Evolutionary conservation across 2,888 invertebrate genomes (phyloP).

Genomic region (Ctenicera cuprea): DNA sequence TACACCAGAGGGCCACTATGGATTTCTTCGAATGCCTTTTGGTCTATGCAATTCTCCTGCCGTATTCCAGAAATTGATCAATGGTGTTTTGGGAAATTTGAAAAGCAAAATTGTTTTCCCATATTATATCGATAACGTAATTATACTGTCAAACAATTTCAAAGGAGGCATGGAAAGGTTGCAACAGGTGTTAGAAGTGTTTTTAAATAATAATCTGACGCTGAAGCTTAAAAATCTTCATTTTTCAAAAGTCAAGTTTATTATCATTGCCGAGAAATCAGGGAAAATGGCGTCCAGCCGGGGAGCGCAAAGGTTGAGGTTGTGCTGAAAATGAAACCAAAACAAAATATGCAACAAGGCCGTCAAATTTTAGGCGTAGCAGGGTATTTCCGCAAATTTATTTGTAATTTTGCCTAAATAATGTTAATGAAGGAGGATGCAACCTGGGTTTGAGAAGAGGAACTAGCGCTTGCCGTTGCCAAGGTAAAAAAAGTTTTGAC

Average conservation of each 20-base stretch:
- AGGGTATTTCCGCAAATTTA: constrained; percentile 52
- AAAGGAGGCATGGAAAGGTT: constrained; percentile 49
- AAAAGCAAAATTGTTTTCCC: neutral
- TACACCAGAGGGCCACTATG: constrained; percentile 61
- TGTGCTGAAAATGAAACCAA: constrained; percentile 39
- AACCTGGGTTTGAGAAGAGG: constrained; percentile 44
- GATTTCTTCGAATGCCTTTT: constrained; percentile 63
- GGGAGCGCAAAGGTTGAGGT: constrained; percentile 44
- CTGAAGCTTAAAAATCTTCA: constrained; percentile 56
- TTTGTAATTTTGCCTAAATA: constrained; percentile 46
- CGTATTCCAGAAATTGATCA: constrained; percentile 68
- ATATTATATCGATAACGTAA: neutral
- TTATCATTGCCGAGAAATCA: constrained; percentile 54
- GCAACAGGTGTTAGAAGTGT: constrained; percentile 38
- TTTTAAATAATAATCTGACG: constrained; percentile 50
- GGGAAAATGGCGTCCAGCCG: constrained; percentile 37
- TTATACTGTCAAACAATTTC: constrained; percentile 38
- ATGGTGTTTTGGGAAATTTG: constrained; percentile 47
- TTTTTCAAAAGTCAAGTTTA: constrained; percentile 50
- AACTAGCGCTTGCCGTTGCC: neutral
- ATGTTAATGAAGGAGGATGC: constrained; percentile 48
- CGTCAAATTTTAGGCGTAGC: constrained; percentile 43
- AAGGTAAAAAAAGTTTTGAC: neutral
- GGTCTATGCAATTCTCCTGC: constrained; percentile 67
- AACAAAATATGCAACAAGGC: constrained; percentile 42